Conservation (phyloP, 2,888 invertebrate species). For the Helobdella robusta region DNA sequence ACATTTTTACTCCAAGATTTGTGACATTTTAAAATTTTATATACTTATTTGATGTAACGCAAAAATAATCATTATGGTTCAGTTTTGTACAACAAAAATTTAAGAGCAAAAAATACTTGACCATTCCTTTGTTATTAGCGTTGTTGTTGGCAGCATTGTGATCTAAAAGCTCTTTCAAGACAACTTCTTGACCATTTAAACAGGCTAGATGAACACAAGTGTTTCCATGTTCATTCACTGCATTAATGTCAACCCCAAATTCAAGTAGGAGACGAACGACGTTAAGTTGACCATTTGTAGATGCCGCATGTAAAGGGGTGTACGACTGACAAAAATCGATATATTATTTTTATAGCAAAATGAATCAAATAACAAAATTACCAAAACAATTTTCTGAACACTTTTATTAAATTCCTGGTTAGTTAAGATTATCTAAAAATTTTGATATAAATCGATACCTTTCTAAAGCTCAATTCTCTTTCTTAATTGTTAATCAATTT, state of each 20-base stretch:
- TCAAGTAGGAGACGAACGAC: conserved; percentile 53
- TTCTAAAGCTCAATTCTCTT: too few relatives aligned
- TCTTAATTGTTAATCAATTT: too few relatives aligned
- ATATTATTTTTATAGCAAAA: background rate
- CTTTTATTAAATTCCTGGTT: too few relatives aligned
- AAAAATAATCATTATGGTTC: too few relatives aligned
- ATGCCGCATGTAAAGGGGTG: conserved; percentile 59
- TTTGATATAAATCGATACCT: too few relatives aligned
- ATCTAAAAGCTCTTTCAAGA: conserved; percentile 54
- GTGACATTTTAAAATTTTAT: too few relatives aligned
- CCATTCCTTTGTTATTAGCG: conserved; percentile 55
- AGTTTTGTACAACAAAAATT: too few relatives aligned
- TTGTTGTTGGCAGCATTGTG: conserved; percentile 54
- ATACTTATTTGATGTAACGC: too few relatives aligned
- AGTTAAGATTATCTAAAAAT: too few relatives aligned
- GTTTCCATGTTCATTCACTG: conserved; percentile 57
- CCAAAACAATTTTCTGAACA: too few relatives aligned
- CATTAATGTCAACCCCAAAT: conserved; percentile 56
- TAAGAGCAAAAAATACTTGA: conserved; percentile 29
- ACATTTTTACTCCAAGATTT: too few relatives aligned
- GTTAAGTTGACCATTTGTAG: conserved; percentile 54
- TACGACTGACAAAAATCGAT: conserved; percentile 47
- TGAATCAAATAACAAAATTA: too few relatives aligned
- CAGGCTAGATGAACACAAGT: conserved; percentile 55
- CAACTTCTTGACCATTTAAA: conserved; percentile 56